These are phyloP conservation scores for Halictus quadricinctus DNA, from an alignment of 2,888 invertebrate genomes.

Conservation along the genomic window DNA sequence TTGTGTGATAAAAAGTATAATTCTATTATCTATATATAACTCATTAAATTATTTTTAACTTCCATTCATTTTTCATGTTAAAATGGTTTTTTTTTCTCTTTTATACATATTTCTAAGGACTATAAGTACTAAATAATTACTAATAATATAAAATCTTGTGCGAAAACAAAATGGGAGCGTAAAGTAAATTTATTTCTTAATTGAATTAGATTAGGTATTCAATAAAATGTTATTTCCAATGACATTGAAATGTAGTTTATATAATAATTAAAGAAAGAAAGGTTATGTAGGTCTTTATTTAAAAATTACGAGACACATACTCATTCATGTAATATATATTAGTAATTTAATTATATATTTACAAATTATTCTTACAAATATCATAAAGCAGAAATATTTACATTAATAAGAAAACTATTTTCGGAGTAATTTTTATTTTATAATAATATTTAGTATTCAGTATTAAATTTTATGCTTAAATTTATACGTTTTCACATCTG, in stretches of 20 bases:
- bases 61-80: not conserved
- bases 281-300: not conserved
- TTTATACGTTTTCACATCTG: constrained; percentile 71
- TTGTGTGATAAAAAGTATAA: not conserved
- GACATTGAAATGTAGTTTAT: not conserved
- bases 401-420: not conserved
- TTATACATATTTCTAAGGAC: too few species aligned
- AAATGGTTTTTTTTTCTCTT: too few species aligned
- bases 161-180: too few species aligned
- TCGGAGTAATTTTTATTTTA: not conserved
- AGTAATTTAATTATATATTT: not conserved
- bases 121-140: too few species aligned
- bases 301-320: not conserved
- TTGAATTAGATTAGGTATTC: too few species aligned
- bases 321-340: not conserved
- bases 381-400: not conserved
- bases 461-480: constrained; percentile 63
- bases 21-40: not conserved
- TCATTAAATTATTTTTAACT: not conserved
- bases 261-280: not conserved
- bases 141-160: not conserved
- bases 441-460: too few species aligned
- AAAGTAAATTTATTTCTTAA: too few species aligned
- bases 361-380: not conserved
- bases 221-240: not conserved